Percentiles rank a stretch among this genome's conserved stretches.
phyloP scores from a whole-genome alignment of 2,888 invertebrate species.

The Melanotus villosus region DNA sequence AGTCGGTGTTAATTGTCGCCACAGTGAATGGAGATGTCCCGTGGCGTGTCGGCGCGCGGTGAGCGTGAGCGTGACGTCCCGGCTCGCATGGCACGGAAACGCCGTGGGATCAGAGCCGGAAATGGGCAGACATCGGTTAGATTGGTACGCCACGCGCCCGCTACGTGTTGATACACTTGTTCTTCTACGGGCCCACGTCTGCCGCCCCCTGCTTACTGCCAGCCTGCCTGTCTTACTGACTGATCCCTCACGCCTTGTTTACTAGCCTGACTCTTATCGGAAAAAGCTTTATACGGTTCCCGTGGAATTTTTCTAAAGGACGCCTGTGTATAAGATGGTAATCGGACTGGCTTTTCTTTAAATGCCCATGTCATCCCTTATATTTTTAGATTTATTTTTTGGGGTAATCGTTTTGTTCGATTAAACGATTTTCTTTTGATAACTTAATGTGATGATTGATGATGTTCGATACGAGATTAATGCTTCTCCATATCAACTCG shows the following conservation, averaged over 20 bases:
- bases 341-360: conserved; percentile 26
- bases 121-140: conserved; percentile 66
- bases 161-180: conserved; percentile 65
- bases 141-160: conserved; percentile 62
- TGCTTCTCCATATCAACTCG: too few relatives aligned
- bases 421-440: not conserved
- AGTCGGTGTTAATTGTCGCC: conserved; percentile 59
- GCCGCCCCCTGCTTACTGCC: conserved; percentile 49
- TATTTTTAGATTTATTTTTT: not conserved
- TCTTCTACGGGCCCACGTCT: conserved; percentile 53
- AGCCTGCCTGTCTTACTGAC: conserved; percentile 48
- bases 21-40: conserved; percentile 62
- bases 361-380: conserved; percentile 12
- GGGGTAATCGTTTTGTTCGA: not conserved
- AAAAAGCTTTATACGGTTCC: conserved; percentile 58
- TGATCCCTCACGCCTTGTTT: conserved; percentile 63
- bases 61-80: conserved; percentile 61
- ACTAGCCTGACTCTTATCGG: conserved; percentile 54
- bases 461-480: too few relatives aligned
- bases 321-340: conserved; percentile 32
- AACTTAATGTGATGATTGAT: too few relatives aligned
- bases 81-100: conserved; percentile 62
- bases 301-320: conserved; percentile 54
- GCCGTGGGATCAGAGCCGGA: conserved; percentile 62
- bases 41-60: conserved; percentile 54